Conservation (phyloP, 23 tunicate species). For the Diplosoma virens region DNA sequence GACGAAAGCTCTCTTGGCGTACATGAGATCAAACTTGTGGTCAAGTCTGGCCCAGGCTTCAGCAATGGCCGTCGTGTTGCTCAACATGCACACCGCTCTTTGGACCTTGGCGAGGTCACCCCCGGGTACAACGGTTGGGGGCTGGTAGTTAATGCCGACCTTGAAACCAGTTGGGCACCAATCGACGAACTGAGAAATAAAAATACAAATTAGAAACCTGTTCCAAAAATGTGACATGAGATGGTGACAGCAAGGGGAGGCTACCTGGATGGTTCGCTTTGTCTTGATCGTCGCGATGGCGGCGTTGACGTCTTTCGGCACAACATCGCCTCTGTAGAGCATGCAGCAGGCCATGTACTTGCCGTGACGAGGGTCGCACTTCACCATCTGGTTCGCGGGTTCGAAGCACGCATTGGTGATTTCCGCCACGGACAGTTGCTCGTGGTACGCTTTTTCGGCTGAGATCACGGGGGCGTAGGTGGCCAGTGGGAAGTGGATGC, state of each 20-base stretch:
- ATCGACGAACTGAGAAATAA: slow-evolving; percentile 62
- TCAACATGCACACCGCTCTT: slow-evolving; percentile 87
- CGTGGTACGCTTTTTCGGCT: slow-evolving; percentile 89
- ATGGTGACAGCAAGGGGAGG: neutral
- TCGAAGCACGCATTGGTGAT: slow-evolving; percentile 89
- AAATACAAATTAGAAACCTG: neutral
- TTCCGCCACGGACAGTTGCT: slow-evolving; percentile 82
- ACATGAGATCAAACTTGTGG: slow-evolving; percentile 92
- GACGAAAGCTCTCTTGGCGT: slow-evolving; percentile 91
- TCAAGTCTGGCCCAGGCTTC: slow-evolving; percentile 93
- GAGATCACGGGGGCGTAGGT: slow-evolving; percentile 88
- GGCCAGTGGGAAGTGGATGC: slow-evolving; percentile 88
- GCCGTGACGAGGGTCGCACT: slow-evolving; percentile 95
- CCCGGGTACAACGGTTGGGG: slow-evolving; percentile 91
- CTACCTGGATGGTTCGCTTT: slow-evolving; percentile 78
- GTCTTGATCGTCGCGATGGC: slow-evolving; percentile 91
- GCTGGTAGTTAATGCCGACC: slow-evolving; percentile 88
- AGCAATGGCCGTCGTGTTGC: slow-evolving; percentile 93
- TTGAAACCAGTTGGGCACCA: slow-evolving; percentile 97
- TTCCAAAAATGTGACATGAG: neutral
- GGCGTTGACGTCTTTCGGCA: slow-evolving; percentile 94
- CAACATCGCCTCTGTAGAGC: slow-evolving; percentile 91
- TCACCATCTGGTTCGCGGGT: slow-evolving; percentile 92
- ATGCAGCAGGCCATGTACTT: slow-evolving; percentile 96
- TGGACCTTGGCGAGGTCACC: slow-evolving; percentile 96